Conservation (phyloP, 2,797 vertebrate genomes). For the Nasua narica region DNA sequence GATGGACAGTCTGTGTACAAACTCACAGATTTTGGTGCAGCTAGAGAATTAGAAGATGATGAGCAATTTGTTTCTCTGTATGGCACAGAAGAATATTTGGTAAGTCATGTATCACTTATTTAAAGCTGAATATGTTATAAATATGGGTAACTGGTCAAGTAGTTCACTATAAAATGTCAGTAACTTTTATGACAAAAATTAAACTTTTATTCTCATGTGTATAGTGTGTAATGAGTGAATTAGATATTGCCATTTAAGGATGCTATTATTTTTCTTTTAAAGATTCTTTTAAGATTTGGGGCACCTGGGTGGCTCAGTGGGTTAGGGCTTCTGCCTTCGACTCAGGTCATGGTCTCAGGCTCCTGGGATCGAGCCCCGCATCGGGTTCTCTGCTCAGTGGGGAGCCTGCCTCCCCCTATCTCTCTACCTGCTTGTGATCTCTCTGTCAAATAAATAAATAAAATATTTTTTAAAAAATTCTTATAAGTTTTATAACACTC, state of each 20-base stretch:
- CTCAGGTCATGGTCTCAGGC: no score
- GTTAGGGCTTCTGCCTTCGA: no score
- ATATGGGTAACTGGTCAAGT: background rate
- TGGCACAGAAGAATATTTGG: conserved; percentile 95
- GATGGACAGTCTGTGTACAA: conserved; percentile 97
- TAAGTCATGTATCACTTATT: conserved; percentile 75
- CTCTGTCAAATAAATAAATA: no score
- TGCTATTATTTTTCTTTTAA: conserved; percentile 2
- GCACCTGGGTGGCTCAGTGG: no score
- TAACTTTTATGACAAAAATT: background rate
- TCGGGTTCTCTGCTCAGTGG: no score
- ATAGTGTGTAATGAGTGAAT: background rate
- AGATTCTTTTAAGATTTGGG: background rate
- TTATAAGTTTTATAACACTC: background rate
- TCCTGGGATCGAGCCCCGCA: no score
- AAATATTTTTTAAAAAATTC: conserved; percentile 25
- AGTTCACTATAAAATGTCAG: background rate
- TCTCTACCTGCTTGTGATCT: no score
- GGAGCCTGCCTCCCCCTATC: no score
- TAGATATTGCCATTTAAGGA: background rate
- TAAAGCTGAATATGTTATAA: background rate
- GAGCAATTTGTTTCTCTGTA: conserved; percentile 99
- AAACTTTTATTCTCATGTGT: background rate
- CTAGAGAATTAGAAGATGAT: conserved; percentile 96
- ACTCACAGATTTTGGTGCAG: conserved; percentile 97